Evolutionary conservation across 2,113 vertebrate species (phyloP), one percentile per base, ranked within the genome.

Genomic region (Albula glossodonta): DNA sequence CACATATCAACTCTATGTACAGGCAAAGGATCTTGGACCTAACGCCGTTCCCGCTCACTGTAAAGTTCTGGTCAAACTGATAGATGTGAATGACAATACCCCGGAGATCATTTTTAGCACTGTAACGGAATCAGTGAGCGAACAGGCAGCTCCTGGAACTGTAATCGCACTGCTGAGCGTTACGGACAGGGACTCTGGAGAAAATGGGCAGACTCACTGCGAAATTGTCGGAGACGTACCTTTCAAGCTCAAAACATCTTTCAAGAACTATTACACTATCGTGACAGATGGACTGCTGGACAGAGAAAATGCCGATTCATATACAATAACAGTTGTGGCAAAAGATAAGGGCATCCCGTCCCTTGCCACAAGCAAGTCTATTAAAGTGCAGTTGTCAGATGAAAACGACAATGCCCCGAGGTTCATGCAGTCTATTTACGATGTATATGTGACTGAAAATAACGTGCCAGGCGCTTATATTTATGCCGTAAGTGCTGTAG

Each of bases 71-170:
- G 97, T 99, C 78, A 96, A 97, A 86, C 97, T 99, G 80, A 91
- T 97, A 91, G 98, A 99, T 90, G 96, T 97, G 41, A 99, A 99
- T 89, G 98, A 99, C 94, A 99, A 99, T 93, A 96, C 97, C 0
- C 98, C 98, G 0, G 98, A 99, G 94, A 98, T 99, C 92, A 97
- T 96, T 87, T 99, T 99, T 96, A 99, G 97, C 93, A 99, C 98
- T 0, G 98, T 99, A 86, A 98, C 97, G 51, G 97, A 99, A 88
- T 96, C 98, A 12, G 97, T 99, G 91, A 99, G 97, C 90, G 98
- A 99, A 92, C 96, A 96, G 89, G 97, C 97, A 83, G 95, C 96
- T 70, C 97, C 97, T 1, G 98, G 98, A 91, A 99, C 98, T 0
- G 97, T 99, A 83, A 97, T 99, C 87, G 98, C 98, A 5, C 96